A percentile compares a stretch with the other conserved stretches of the same genome.
Evolutionary conservation across 2,113 vertebrate genomes (phyloP).

Genomic region (Oreochromis spilurus): DNA sequence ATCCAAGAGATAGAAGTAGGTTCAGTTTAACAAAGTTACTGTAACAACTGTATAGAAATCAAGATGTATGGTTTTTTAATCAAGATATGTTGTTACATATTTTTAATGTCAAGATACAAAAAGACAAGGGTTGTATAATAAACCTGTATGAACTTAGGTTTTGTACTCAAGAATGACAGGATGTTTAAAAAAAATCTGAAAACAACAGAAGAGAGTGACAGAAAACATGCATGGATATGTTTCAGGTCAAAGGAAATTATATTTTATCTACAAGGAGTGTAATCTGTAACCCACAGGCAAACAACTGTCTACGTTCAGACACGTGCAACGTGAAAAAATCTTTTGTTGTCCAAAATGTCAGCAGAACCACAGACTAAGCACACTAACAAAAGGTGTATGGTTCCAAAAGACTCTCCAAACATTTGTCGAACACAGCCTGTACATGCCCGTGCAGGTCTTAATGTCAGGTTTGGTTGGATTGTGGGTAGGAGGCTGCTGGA

Average conservation of each 20-base stretch:
- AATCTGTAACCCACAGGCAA: not conserved
- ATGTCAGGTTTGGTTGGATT: not conserved
- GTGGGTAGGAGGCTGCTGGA: not conserved
- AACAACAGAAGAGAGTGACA: not conserved
- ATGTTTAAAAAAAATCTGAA: not conserved
- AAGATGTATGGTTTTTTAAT: not conserved
- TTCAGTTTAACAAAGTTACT: not conserved
- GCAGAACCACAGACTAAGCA: not conserved
- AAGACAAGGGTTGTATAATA: not conserved
- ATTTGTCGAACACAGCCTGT: slow-evolving; percentile 14
- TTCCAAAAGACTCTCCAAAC: slow-evolving; percentile 1
- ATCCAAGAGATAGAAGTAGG: not conserved
- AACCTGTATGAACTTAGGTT: not conserved
- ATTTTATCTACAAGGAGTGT: not conserved
- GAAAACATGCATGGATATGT: not conserved
- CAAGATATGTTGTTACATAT: not conserved
- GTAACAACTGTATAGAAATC: not conserved
- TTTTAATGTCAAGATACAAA: not conserved
- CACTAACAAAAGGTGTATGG: not conserved
- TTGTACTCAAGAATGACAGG: not conserved
- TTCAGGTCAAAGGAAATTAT: not conserved
- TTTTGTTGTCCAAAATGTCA: slow-evolving; percentile 1
- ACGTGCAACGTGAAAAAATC: not conserved
- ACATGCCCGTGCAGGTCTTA: slow-evolving; percentile 25
- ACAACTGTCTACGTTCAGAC: slow-evolving; percentile 5